These are phyloP conservation scores for Upupa epops DNA, from an alignment of 2,113 vertebrate species.

Conservation along the genomic window DNA sequence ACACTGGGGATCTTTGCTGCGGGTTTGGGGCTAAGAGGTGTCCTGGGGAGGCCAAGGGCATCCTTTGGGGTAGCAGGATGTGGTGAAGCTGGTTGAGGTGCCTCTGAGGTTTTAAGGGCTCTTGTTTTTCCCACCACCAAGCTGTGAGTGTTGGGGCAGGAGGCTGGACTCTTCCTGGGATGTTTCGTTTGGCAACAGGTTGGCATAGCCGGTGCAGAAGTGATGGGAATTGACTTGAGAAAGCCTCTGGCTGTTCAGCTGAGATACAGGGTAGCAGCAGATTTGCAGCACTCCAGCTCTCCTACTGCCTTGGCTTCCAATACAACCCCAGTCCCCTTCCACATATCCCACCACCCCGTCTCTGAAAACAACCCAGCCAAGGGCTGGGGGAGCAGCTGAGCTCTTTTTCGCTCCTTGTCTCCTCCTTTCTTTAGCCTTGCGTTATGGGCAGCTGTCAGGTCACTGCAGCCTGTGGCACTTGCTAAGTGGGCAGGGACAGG, in stretches of 20 bases:
- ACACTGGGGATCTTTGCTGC: rapidly evolving
- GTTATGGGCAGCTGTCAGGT: slow-evolving; percentile 32
- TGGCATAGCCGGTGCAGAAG: rapidly evolving
- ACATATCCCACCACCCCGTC: background rate
- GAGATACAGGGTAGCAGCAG: background rate
- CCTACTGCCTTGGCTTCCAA: rapidly evolving
- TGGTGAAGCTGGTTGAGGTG: rapidly evolving
- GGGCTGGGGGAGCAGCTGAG: background rate
- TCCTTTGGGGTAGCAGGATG: background rate
- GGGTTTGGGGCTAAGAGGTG: background rate
- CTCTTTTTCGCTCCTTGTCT: background rate
- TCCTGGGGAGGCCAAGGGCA: rapidly evolving
- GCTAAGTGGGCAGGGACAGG: background rate
- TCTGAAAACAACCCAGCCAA: background rate
- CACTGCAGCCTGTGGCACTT: slow-evolving; percentile 18
- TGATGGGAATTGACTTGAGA: background rate
- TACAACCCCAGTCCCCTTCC: background rate
- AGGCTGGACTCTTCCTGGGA: background rate
- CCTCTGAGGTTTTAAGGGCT: background rate
- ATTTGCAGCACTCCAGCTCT: background rate
- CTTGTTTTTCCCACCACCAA: background rate
- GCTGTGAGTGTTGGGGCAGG: rapidly evolving
- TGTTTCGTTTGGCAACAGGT: background rate
- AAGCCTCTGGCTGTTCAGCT: background rate
- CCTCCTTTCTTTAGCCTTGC: background rate